Percentiles rank a stretch among this genome's conserved stretches.
Conservation (phyloP, 2,113 vertebrate species). For the Perca flavescens region DNA sequence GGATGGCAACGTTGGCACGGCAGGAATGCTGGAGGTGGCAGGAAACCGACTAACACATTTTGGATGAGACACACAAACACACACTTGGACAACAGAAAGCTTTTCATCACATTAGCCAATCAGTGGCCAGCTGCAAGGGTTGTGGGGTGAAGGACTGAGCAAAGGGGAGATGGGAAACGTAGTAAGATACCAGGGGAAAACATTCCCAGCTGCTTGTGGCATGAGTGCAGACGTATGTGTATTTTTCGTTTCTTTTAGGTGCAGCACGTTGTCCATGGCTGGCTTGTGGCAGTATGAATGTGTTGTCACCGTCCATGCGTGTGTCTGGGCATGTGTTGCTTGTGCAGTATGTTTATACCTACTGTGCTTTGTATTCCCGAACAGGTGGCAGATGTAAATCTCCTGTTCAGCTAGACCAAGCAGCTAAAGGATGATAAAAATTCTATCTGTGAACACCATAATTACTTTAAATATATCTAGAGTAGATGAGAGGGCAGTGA, state of each 20-base stretch:
- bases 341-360: slow-evolving; percentile 16
- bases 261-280: slow-evolving; percentile 8
- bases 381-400: slow-evolving; percentile 45
- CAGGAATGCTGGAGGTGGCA: slow-evolving; percentile 46
- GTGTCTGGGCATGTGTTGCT: slow-evolving; percentile 22
- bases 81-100: slow-evolving; percentile 23
- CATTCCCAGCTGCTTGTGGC: slow-evolving; percentile 35
- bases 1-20: background rate
- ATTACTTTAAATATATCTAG: background rate
- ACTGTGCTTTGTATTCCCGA: slow-evolving; percentile 32
- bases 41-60: slow-evolving; percentile 25
- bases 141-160: slow-evolving; percentile 4
- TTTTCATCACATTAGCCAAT: slow-evolving; percentile 16
- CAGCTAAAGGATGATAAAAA: background rate
- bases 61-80: slow-evolving; percentile 31
- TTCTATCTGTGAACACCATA: background rate
- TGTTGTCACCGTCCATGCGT: background rate
- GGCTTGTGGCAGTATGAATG: slow-evolving; percentile 17
- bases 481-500: background rate
- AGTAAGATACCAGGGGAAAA: background rate
- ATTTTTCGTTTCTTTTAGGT: slow-evolving; percentile 15
- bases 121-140: slow-evolving; percentile 32
- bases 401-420: background rate
- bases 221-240: slow-evolving; percentile 20
- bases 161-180: slow-evolving; percentile 14